Base-by-base conservation (phyloP, 2,888 invertebrate species). In the Cryptops parisi region DNA sequence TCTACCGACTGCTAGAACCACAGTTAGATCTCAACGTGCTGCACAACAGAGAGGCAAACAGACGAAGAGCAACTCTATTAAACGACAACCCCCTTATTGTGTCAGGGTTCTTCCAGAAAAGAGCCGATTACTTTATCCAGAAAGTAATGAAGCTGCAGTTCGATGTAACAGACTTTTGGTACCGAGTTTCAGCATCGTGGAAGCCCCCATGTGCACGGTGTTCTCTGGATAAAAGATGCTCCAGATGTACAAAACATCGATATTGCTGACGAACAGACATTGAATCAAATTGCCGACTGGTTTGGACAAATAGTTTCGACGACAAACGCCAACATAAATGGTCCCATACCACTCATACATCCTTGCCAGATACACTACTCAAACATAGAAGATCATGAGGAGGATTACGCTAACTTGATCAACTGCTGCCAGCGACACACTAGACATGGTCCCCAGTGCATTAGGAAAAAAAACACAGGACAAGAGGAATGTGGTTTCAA, bases 221-320 rank as follows among this genome's bases (percentile, higher is more conserved):
- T n/a, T 27, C 59, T 60, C 9, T 61, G 59, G 59, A 19, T 58
- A 1, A 17, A 57, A 19, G 55, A 48, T 1, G 55, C 54, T 9
- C 58, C 59, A 9, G 52, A 55, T 46, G 39, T 43, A 2, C 22
- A n/a, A 9, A 47, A 41, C 21, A 15, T 57, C 15, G 39, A 48
- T 25, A 3, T 6, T 4, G 17, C 15, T n/a, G 15, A 41, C 15
- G 46, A 38, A 43, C 48, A 54, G n/a, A 15, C 24, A 3, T 12
- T 19, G n/a, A 12, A 25, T 3, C 23, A n/a, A 9, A 38, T 52
- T 12, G 26, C 27, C 2, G 23, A 12, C 21, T 57, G 46, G 33
- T 55, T 57, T 41, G 48, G 52, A 19, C 21, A 41, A 12, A 17
- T 56, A 19, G 41, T 56, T 2, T 52, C 54, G 9, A 52, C 58